Conservation (phyloP, 2,113 vertebrate genomes). For the Physeter macrocephalus region DNA sequence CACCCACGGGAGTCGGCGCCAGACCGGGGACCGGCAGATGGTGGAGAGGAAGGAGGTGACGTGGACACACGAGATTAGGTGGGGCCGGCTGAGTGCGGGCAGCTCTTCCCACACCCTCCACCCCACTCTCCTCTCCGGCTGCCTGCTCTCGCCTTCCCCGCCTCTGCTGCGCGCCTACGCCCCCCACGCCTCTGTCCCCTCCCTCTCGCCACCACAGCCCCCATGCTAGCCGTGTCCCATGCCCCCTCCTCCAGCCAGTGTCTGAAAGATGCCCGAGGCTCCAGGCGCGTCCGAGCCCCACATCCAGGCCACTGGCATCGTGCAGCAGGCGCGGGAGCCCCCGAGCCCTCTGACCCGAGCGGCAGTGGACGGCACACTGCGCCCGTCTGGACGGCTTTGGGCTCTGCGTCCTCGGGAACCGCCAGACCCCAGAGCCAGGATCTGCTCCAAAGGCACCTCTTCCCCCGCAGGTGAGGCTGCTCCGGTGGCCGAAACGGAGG, state of each 20-base stretch:
- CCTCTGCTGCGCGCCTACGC: neutral
- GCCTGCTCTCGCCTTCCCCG: neutral
- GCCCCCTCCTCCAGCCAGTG: neutral
- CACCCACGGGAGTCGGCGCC: neutral
- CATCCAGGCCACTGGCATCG: neutral
- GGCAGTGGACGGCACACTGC: neutral
- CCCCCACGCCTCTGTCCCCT: neutral
- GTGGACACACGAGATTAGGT: neutral
- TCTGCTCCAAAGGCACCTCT: neutral
- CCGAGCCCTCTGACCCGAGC: neutral
- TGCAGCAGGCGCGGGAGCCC: neutral
- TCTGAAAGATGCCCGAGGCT: neutral
- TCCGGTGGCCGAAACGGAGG: slow-evolving; percentile 4
- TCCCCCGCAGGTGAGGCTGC: slow-evolving; percentile 6
- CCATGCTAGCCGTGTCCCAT: neutral
- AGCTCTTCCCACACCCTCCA: rapidly evolving
- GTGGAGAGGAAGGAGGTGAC: neutral
- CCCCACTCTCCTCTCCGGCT: neutral
- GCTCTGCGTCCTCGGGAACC: neutral
- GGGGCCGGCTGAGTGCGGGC: too few relatives aligned
- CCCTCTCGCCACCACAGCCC: rapidly evolving
- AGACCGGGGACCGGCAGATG: neutral
- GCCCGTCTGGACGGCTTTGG: neutral
- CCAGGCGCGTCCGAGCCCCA: neutral
- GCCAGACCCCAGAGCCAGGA: neutral